These are phyloP conservation scores for Psammodynastes pulverulentus DNA, from an alignment of 2,113 vertebrate genomes.

Conservation along the genomic window DNA sequence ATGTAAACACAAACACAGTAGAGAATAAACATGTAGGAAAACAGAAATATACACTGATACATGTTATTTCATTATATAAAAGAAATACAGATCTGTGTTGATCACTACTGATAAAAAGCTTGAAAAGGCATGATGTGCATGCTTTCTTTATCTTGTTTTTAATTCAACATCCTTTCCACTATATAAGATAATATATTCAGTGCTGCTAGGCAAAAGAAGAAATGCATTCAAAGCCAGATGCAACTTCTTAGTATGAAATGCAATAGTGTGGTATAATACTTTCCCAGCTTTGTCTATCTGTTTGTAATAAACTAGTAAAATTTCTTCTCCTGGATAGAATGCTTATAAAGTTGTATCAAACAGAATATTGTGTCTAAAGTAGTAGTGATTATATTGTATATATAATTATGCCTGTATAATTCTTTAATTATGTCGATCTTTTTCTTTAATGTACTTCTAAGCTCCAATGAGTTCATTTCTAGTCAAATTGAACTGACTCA, in stretches of 20 bases:
- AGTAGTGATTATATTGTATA: not conserved
- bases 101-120: not conserved
- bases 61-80: not conserved
- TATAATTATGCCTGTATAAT: not conserved
- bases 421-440: not conserved
- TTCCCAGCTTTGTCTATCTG: not conserved
- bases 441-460: not conserved
- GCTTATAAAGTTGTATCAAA: not conserved
- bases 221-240: not conserved
- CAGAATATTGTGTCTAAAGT: not conserved
- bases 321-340: not conserved
- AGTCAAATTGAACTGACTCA: constrained; percentile 3
- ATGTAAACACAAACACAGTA: not conserved
- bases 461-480: not conserved
- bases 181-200: not conserved
- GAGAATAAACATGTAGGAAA: not conserved
- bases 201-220: not conserved
- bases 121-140: not conserved
- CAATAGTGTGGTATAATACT: not conserved
- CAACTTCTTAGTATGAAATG: not conserved
- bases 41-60: not conserved
- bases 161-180: not conserved
- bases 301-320: not conserved
- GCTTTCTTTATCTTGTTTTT: not conserved
- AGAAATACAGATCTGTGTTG: not conserved